A percentile compares a stretch with the other conserved stretches of the same genome.
Conservation (phyloP, 2,113 vertebrate genomes). For the Nymphicus hollandicus region DNA sequence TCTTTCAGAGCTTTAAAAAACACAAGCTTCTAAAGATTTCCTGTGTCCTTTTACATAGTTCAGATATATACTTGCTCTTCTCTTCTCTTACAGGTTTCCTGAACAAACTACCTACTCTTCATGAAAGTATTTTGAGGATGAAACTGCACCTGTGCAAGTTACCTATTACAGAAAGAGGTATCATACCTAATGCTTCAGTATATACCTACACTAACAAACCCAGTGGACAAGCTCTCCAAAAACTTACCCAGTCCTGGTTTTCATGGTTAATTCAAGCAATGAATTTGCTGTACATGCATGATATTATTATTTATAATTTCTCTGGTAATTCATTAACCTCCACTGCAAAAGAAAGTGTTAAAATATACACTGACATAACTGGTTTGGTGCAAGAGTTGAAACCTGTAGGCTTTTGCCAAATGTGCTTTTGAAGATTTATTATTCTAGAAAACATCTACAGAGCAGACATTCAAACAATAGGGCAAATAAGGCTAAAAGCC, state of each 20-base stretch:
- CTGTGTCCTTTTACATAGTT: not conserved
- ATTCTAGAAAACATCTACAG: not conserved
- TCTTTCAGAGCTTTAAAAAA: not conserved
- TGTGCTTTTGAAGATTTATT: not conserved
- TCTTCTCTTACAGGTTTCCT: not conserved
- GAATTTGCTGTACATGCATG: not conserved
- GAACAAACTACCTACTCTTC: not conserved
- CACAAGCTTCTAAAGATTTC: not conserved
- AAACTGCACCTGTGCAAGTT: not conserved
- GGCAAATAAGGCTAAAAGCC: not conserved
- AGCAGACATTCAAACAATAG: not conserved
- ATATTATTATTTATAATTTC: not conserved
- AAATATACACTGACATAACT: not conserved
- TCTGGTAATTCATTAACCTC: not conserved
- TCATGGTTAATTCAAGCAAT: not conserved
- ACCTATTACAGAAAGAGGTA: rapidly evolving
- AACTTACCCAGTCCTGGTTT: not conserved
- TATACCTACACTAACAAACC: not conserved
- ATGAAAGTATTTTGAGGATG: not conserved
- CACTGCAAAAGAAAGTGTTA: not conserved
- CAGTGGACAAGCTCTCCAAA: not conserved
- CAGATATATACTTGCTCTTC: not conserved
- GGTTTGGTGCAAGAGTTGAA: not conserved
- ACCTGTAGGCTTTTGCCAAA: not conserved
- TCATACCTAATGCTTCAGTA: not conserved